Base-by-base conservation (phyloP, 2,888 invertebrate species). In the Melieria crassipennis region DNA sequence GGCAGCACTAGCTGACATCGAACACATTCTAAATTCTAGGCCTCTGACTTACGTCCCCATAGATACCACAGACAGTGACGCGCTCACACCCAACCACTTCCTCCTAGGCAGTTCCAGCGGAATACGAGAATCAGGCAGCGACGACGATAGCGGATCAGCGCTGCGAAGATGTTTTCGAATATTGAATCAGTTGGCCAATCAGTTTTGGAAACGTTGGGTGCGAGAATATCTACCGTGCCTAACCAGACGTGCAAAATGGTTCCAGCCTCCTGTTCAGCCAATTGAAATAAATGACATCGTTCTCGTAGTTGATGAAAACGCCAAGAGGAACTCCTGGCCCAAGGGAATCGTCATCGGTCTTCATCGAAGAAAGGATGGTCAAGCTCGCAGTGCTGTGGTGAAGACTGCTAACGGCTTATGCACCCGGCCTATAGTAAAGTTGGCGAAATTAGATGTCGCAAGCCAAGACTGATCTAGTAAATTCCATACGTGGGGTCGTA, bases 281-380 rank as follows among this genome's bases (percentile, higher is more conserved):
- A 61, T 61, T 6, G 45, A 61, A 61, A 61, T 61, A 61, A 61
- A 61, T 16, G 61, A 61, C 46, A 47, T 61, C 43, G 61, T 61
- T 13, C n/a, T 61, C 7, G 47, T 45, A 5, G 61, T 61, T 61
- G 46, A 61, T 13, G 61, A 61, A 13, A 61, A 61, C 16, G 61
- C 61, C 7, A 61, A 61, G 45, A 61, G 61, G 13, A 61, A 61
- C 45, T 61, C 13, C n/a, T 52, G 30, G 30, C 30, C 30, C 30
- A 30, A 30, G 30, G 30, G 30, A 30, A 30, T 30, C 30, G 30
- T 30, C 30, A 30, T 30, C 2, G 30, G 2, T 30, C 30, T 30
- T 30, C 3, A 30, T 30, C 30, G 2, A 30, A 2, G 30, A 30
- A 30, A 30, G 30, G 30, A 30, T 30, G 30, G 30, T 30, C 30